Evolutionary conservation across 2,888 invertebrate species (phyloP).

Genomic region (Andrena marginata): DNA sequence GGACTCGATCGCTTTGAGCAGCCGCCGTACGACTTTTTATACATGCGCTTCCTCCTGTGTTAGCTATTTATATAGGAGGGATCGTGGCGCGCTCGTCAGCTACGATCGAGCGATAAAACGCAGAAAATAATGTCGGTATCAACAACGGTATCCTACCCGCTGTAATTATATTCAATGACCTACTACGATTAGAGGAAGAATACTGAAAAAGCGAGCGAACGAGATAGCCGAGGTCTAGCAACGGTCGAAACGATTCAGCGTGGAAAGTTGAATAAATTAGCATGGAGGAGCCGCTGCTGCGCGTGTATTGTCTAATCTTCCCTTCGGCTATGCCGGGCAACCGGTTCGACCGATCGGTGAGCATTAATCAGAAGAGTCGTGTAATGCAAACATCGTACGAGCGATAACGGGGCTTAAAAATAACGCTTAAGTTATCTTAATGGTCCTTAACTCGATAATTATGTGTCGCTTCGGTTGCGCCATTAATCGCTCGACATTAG

Average conservation of each 20-base stretch:
- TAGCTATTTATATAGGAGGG: constrained; percentile 25
- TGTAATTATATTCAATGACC: constrained; percentile 41
- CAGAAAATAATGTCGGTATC: constrained; percentile 10
- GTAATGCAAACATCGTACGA: not conserved
- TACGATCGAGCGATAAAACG: constrained; percentile 14
- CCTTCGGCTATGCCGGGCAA: not conserved
- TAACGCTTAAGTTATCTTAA: constrained; percentile 21
- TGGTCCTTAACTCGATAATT: constrained; percentile 18
- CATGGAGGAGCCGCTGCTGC: not conserved
- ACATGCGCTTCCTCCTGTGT: constrained; percentile 6
- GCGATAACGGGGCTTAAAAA: constrained; percentile 24
- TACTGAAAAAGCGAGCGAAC: not conserved
- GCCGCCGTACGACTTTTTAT: constrained; percentile 24
- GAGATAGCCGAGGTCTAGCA: not conserved
- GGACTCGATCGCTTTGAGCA: constrained; percentile 24
- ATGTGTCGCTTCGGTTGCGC: not conserved
- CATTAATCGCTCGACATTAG: constrained; percentile 17
- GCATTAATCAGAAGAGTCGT: not conserved
- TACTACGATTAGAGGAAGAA: constrained; percentile 26
- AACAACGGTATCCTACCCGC: constrained; percentile 17
- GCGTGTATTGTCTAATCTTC: not conserved
- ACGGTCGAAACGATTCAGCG: not conserved
- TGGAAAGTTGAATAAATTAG: not conserved
- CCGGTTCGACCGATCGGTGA: not conserved
- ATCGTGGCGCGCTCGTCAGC: constrained; percentile 1